These are phyloP conservation scores for Saturnia japonica DNA, from an alignment of 2,888 invertebrate genomes.

Conservation along the genomic window DNA sequence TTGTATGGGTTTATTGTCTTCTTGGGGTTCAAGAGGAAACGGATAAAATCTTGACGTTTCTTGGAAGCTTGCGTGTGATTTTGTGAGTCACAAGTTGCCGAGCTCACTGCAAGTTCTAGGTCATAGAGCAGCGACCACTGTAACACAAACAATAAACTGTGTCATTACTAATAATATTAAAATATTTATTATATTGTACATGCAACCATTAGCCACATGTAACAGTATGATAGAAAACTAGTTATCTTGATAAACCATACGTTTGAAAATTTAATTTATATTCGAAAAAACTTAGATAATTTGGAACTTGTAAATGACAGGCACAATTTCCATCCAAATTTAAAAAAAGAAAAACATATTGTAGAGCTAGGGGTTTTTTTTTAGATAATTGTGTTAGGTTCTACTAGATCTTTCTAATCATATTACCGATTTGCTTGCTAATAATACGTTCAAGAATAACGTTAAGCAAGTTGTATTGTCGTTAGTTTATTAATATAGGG, in stretches of 20 bases:
- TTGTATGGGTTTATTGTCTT: conserved; percentile 30
- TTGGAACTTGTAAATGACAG: too few relatives aligned
- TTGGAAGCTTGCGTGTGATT: conserved; percentile 49
- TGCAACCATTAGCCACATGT: not conserved
- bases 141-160: conserved; percentile 28
- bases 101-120: conserved; percentile 70
- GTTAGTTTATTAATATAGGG: too few relatives aligned
- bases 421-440: too few relatives aligned
- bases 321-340: too few relatives aligned
- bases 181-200: not conserved
- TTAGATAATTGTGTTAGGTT: too few relatives aligned
- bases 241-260: not conserved
- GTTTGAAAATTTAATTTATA: too few relatives aligned
- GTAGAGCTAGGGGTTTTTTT: too few relatives aligned
- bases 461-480: too few relatives aligned
- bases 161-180: conserved; percentile 8
- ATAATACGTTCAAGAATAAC: too few relatives aligned
- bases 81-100: conserved; percentile 42
- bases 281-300: too few relatives aligned
- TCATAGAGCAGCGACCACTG: conserved; percentile 58
- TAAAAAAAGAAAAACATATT: too few relatives aligned
- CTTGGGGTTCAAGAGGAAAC: conserved; percentile 57
- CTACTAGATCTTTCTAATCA: too few relatives aligned
- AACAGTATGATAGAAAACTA: not conserved
- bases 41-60: conserved; percentile 61